These are phyloP conservation scores for Orchestes rusci DNA, from an alignment of 2,888 invertebrate genomes.

Conservation along the genomic window DNA sequence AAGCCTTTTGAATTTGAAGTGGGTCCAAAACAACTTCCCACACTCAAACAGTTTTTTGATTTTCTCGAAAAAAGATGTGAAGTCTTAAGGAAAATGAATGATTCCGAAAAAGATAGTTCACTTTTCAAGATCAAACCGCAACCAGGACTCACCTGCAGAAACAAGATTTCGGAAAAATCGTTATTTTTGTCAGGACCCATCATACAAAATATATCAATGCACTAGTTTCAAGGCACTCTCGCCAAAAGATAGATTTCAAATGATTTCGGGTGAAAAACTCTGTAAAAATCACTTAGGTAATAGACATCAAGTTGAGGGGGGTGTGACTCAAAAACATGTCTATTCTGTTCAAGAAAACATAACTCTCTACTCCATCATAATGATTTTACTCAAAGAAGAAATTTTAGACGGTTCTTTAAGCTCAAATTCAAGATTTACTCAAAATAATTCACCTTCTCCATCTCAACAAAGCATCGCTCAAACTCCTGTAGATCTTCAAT, in stretches of 20 bases:
- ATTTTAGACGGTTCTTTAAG: neutral
- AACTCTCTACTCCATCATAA: no score
- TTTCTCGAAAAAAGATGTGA: conserved; percentile 11
- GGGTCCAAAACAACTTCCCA: no score
- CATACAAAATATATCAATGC: conserved; percentile 6
- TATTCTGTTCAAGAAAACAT: no score
- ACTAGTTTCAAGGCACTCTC: no score
- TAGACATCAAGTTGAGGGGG: neutral
- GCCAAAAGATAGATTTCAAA: no score
- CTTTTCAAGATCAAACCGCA: neutral
- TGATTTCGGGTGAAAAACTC: no score
- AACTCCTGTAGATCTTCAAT: neutral
- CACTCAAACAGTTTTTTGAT: no score
- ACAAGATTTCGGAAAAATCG: neutral
- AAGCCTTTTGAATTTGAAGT: no score
- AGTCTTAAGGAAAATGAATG: no score
- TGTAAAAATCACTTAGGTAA: conserved; percentile 1
- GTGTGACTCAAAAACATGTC: conserved; percentile 1
- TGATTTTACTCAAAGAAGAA: neutral
- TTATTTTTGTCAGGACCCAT: no score
- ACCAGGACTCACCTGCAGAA: neutral
- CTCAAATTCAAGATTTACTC: no score
- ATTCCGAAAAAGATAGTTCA: conserved; percentile 3
- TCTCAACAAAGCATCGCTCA: neutral
- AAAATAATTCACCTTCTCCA: neutral